Evolutionary conservation across 2,888 invertebrate species (phyloP).

Genomic region (Thyatira batis): DNA sequence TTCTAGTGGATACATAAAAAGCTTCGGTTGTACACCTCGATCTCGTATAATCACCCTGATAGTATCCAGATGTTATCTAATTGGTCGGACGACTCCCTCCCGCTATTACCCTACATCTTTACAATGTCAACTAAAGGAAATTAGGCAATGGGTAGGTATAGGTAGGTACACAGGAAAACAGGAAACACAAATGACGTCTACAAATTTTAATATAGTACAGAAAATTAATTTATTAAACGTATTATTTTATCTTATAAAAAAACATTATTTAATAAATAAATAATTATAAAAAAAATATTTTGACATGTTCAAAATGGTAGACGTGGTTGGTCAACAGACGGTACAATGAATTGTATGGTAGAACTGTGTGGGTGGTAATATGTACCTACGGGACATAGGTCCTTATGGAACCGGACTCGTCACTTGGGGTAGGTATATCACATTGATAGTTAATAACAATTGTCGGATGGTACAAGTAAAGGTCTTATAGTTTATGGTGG

Average conservation of each 20-base stretch:
- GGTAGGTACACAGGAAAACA: conserved; percentile 11
- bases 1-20: background rate
- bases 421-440: conserved; percentile 51
- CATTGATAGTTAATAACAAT: conserved; percentile 59
- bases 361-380: conserved; percentile 41
- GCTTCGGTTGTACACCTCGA: background rate
- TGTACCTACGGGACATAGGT: conserved; percentile 23
- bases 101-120: conserved; percentile 1
- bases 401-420: conserved; percentile 20
- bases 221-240: conserved; percentile 77
- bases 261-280: conserved; percentile 74
- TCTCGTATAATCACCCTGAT: conserved; percentile 4
- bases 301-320: conserved; percentile 60
- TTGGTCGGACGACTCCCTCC: background rate
- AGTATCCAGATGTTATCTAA: conserved; percentile 4
- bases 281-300: conserved; percentile 59
- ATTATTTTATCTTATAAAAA: conserved; percentile 72
- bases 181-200: conserved; percentile 50
- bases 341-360: conserved; percentile 55
- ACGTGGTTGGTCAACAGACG: conserved; percentile 54
- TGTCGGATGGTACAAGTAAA: conserved; percentile 56
- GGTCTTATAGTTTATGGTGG: conserved; percentile 66
- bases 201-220: conserved; percentile 66
- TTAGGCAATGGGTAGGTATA: conserved; percentile 13
- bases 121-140: conserved; percentile 13